These are phyloP conservation scores for Drosophila tsacasi DNA, from an alignment of 1,140 invertebrate genomes.

Conservation along the genomic window DNA sequence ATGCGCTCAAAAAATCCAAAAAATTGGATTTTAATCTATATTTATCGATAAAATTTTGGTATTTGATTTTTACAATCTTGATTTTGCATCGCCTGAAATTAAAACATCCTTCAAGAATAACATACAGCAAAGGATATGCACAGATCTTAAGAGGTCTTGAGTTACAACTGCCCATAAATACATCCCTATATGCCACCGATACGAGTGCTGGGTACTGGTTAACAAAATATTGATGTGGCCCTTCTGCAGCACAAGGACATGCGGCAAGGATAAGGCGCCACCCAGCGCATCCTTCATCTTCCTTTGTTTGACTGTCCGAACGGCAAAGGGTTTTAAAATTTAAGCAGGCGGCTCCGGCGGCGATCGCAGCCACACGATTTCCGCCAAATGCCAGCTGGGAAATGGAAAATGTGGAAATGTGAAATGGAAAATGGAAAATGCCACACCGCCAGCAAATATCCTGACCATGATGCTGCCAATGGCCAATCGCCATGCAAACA, in stretches of 20 bases:
- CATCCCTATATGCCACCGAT: background rate
- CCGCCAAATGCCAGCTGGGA: slow-evolving; percentile 56
- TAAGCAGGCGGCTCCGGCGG: slow-evolving; percentile 1
- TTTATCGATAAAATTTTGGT: background rate
- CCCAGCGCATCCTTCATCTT: slow-evolving; percentile 13
- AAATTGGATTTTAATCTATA: background rate
- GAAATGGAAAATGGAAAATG: slow-evolving; percentile 18
- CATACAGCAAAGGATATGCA: background rate
- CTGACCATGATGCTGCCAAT: slow-evolving; percentile 15
- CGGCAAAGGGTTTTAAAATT: slow-evolving; percentile 21
- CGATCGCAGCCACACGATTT: slow-evolving; percentile 65
- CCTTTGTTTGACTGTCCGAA: slow-evolving; percentile 17
- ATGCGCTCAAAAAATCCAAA: background rate
- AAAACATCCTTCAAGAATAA: background rate
- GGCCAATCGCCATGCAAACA: slow-evolving; percentile 40
- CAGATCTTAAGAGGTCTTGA: slow-evolving; percentile 1
- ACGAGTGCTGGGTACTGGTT: background rate
- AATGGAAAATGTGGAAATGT: slow-evolving; percentile 44
- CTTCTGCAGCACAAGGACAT: background rate
- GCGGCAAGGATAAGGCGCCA: background rate
- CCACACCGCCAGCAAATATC: slow-evolving; percentile 10
- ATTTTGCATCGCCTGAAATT: background rate
- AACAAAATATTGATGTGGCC: background rate
- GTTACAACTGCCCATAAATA: slow-evolving; percentile 6
- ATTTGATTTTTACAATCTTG: background rate